A percentile compares a stretch with the other conserved stretches of the same genome.
These are phyloP conservation scores for Leptarthrus brevirostris DNA, from an alignment of 2,888 invertebrate genomes.

Conservation along the genomic window DNA sequence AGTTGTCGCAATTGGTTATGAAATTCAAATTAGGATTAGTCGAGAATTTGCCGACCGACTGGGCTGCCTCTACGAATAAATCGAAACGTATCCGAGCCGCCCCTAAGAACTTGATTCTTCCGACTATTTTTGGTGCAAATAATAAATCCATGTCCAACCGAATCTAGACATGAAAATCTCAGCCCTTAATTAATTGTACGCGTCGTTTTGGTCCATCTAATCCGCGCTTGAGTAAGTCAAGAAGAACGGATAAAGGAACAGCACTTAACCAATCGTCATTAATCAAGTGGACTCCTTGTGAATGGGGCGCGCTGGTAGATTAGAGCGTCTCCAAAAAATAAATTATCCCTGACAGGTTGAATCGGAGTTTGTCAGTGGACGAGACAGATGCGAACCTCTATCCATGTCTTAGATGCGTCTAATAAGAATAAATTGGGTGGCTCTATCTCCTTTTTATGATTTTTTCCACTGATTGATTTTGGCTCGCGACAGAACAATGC, in stretches of 20 bases:
- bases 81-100: neutral
- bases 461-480: conserved; percentile 34
- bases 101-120: neutral
- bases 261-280: conserved; percentile 13
- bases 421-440: conserved; percentile 39
- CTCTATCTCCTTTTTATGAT: conserved; percentile 26
- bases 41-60: neutral
- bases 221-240: conserved; percentile 25
- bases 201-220: conserved; percentile 29
- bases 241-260: conserved; percentile 17
- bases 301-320: conserved; percentile 13
- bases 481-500: conserved; percentile 33
- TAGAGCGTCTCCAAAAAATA: conserved; percentile 31
- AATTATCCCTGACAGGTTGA: conserved; percentile 32
- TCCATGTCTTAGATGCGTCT: conserved; percentile 20
- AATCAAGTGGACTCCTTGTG: conserved; percentile 10
- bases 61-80: neutral
- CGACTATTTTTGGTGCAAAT: conserved; percentile 22
- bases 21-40: conserved; percentile 11
- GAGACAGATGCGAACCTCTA: conserved; percentile 43
- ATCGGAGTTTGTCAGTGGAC: conserved; percentile 39
- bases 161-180: conserved; percentile 37
- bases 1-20: neutral
- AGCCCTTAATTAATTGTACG: conserved; percentile 43
- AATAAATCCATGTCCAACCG: conserved; percentile 35